phyloP scores from a whole-genome alignment of 2,797 vertebrate species.

The Scolopax rusticola region DNA sequence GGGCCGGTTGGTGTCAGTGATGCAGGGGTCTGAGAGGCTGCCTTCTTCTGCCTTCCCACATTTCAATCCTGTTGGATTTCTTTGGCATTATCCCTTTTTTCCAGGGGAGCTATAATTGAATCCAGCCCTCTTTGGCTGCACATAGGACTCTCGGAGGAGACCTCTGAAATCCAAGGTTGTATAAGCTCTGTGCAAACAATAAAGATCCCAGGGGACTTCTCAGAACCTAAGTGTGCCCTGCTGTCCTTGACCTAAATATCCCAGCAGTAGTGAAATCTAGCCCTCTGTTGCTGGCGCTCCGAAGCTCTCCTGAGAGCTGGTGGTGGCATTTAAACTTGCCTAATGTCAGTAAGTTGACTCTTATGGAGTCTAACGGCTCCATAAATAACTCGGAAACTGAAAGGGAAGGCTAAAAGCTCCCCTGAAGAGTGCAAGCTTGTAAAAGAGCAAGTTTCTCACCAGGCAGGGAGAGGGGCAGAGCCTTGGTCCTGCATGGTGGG shows the following conservation, averaged over 20 bases:
- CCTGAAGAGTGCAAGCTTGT: neutral
- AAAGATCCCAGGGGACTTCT: neutral
- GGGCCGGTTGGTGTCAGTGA: rapidly evolving
- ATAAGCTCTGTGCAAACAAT: neutral
- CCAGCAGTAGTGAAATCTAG: neutral
- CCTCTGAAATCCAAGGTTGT: neutral
- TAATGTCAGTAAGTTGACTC: neutral
- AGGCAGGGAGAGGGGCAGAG: neutral
- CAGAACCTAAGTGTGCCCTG: neutral
- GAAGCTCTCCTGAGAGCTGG: neutral
- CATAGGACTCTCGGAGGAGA: neutral
- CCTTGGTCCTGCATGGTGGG: rapidly evolving
- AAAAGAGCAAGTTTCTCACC: neutral
- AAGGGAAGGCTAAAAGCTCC: neutral
- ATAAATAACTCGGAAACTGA: neutral
- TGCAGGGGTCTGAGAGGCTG: neutral
- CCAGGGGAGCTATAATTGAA: neutral
- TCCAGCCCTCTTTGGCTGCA: rapidly evolving
- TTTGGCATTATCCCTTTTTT: neutral
- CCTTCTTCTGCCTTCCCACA: neutral
- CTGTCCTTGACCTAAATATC: slow-evolving; percentile 54
- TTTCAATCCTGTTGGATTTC: neutral
- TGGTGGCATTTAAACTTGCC: neutral
- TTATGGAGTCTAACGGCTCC: neutral
- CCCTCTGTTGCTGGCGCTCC: neutral